Base-by-base conservation (phyloP, 2,113 vertebrate genomes). In the Dromiciops gliroides region DNA sequence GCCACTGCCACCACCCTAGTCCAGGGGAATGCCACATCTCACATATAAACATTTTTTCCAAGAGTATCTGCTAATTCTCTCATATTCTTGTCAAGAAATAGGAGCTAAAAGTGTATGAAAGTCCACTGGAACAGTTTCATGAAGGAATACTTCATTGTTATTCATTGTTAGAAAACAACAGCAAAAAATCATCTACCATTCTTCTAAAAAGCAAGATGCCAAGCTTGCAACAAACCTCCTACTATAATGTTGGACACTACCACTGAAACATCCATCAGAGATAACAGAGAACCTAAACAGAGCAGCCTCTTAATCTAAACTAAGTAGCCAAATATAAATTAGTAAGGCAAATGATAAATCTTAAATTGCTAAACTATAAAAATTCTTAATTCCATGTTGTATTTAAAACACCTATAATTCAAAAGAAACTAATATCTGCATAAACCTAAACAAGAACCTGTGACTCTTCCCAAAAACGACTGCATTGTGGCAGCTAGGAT, bases 401-500 rank as follows among this genome's bases (percentile, higher is more conserved):
- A 95, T 50, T 95, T 89, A 90, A 94, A 91, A 95, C 88, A 94
- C 44, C 90, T 94, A 28, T 93, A 90, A 53, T 96, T 93, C 31
- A 50, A 94, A 50, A 94, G 89, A 90, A 94, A 93, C 88, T 51
- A 95, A 94, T 10, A 95, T 48, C 52, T 89, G 51, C 24, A 37
- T 90, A 92, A 92, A 94, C 50, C 89, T 95, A 93, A 97, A 48
- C 44, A n/a, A 89, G 92, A 96, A 96, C 91, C 91, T 96, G 37
- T 89, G 94, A 44, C 2, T 91, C 89, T 94, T 92, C 51, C 89
- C 90, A 14, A 25, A 96, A 96, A 91, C n/a, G 50, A 96, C 0
- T 95, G 49, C 83, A 95, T 94, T 93, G 95, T 10, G 89, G 1
- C 49, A 60, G 28, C 24, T 75, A 75, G 37, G 93, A 94, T n/a